phyloP scores from a whole-genome alignment of 2,888 invertebrate genomes.

The Scrobipalpa atriplicella region DNA sequence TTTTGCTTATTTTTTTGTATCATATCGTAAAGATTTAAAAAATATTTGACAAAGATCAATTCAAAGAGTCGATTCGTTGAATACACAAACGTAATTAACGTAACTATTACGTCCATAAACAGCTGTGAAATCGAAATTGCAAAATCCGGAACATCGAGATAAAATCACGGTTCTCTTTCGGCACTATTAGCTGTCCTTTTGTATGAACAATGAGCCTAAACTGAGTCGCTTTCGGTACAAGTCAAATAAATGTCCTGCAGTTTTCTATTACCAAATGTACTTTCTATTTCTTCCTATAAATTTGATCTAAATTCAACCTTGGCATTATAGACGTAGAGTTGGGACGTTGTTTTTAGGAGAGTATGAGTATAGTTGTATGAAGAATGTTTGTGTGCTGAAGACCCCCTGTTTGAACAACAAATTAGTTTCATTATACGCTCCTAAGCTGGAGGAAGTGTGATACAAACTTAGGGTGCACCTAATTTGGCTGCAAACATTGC shows the following conservation, averaged over 20 bases:
- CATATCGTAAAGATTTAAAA: no score
- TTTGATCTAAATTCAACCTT: constrained; percentile 44
- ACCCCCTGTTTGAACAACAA: constrained; percentile 80
- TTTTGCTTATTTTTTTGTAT: no score
- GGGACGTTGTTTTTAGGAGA: background rate
- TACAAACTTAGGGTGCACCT: constrained; percentile 50
- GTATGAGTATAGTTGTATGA: constrained; percentile 44
- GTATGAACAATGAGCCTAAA: constrained; percentile 50
- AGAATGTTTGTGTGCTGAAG: constrained; percentile 70
- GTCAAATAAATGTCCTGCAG: constrained; percentile 72
- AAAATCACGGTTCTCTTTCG: constrained; percentile 40
- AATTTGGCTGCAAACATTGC: constrained; percentile 35
- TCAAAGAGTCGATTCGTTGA: no score
- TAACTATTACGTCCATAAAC: background rate
- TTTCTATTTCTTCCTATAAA: constrained; percentile 30
- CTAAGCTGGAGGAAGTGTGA: constrained; percentile 66
- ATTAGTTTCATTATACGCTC: constrained; percentile 80
- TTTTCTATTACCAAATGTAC: constrained; percentile 47
- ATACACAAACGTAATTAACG: no score
- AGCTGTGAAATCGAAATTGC: constrained; percentile 10
- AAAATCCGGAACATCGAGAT: constrained; percentile 30
- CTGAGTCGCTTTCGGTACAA: constrained; percentile 69
- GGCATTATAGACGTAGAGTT: constrained; percentile 27
- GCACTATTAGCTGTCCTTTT: constrained; percentile 51
- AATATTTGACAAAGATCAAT: no score